Evolutionary conservation across 2,888 invertebrate genomes (phyloP), one percentile per base, ranked within the genome.

Genomic region (Tryphoninae sp.): DNA sequence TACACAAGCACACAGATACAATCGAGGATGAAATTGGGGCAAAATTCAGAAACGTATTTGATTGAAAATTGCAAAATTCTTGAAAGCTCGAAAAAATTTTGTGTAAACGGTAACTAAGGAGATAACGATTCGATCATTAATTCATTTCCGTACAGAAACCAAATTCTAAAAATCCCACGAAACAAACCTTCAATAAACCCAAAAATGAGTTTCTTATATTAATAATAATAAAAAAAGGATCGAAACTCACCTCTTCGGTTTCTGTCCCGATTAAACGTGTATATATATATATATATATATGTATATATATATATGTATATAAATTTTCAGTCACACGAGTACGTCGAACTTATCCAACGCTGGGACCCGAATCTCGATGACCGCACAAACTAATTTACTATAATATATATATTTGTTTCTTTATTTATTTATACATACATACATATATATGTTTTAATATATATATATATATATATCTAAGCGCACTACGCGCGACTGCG

Each of bases 401-500:
- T 45, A 13, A 13, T 45, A 45, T 33, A 33, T 33, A 33, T 33
- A 51, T 51, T 51, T 51, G 1, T 13, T 11, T 49, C 2, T 49
- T n/a, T n/a, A 51, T 51, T 51, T 51, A 13, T 51, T 51, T 11
- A 51, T n/a, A 51, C 13, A 51, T 26, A 26, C 13, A 45, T 45
- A 45, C 13, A 45, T 45, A 13, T 7, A 53, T 42, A 8, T 19
- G 19, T 19, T 19, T 19, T 2, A 55, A 55, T 6, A 49, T 4
- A 73, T 61, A 62, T 13, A 74, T 55, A 9, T 55, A 55, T 55
- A 23, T 65, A 40, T 74, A 33, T 69, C 76, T 80, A 80, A 72
- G 76, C 19, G 67, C 71, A 76, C 74, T 76, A 82, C 53, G 65
- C 81, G 75, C 76, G 55, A 40, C 55, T 74, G 51, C 69, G 11